Evolutionary conservation across 2,888 invertebrate species (phyloP), one percentile per base, ranked within the genome.

Genomic region (Chelonus formosanus): DNA sequence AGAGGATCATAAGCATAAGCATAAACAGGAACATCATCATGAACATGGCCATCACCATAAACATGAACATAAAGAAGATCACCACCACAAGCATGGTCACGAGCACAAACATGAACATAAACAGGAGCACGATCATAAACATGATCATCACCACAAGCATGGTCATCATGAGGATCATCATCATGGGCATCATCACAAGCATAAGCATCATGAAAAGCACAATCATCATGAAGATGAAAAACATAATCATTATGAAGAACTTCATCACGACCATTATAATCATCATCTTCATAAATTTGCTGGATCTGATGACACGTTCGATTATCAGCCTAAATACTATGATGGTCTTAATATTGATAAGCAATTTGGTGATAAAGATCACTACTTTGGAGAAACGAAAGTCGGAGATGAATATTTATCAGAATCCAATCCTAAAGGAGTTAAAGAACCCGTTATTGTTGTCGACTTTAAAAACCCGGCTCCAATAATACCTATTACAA

Each of bases 21-120:
- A 80, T 44, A 76, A 80, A n/a, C 67, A 79, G 45, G 78, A 78
- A 4, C 80, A 81, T 63, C 74, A 76, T 55, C 78, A 79, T 69
- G 74, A 78, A 35, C 79, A 80, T 34, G 73, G 76, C 0, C 78
- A 80, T 50, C 74, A 77, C 5, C 77, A 80, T 4, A 74, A 74
- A 0, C 79, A 81, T 31, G 73, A 75, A 0, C 80, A 81, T 45
- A 67, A 77, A 3, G 75, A 79, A 43, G 73, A 77, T 0, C 79
- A 79, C 55, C 70, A 63, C 40, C 74, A 78, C 8, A 73, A 65
- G 3, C 80, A 80, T 64, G 69, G 64, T 10, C 72, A 77, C 52
- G 70, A 75, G 0, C 77, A 76, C 57, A 70, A 75, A 53, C 75
- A 78, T n/a, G 74, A 66, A 3, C 80, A 80, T 64, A 69, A 69